phyloP scores from a whole-genome alignment of 2,797 vertebrate genomes.

The Lophius americanus region DNA sequence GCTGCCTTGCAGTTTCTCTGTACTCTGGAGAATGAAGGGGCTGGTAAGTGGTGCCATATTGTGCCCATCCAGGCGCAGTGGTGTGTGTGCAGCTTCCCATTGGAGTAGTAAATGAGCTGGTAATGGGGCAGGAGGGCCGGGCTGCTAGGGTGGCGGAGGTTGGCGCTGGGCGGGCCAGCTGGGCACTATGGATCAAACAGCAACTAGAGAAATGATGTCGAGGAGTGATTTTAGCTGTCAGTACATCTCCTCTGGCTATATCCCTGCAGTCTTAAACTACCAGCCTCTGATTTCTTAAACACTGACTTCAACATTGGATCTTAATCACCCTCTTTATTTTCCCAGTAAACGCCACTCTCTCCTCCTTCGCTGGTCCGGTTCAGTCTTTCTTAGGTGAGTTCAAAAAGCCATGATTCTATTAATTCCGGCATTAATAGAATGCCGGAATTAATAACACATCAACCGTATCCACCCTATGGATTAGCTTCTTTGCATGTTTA shows the following conservation, averaged over 20 bases:
- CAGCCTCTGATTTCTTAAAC: slow-evolving; percentile 22
- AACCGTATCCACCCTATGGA: no score
- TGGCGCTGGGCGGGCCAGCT: slow-evolving; percentile 69
- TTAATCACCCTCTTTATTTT: slow-evolving; percentile 19
- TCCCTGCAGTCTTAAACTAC: slow-evolving; percentile 39
- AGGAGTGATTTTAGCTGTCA: slow-evolving; percentile 34
- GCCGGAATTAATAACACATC: no score
- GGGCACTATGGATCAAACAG: slow-evolving; percentile 69
- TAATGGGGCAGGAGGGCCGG: slow-evolving; percentile 76
- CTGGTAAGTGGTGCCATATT: slow-evolving; percentile 83
- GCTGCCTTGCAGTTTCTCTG: slow-evolving; percentile 46
- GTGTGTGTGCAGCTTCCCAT: slow-evolving; percentile 69
- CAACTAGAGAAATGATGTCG: slow-evolving; percentile 56
- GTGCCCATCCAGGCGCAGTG: slow-evolving; percentile 78
- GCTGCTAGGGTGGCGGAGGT: slow-evolving; percentile 56
- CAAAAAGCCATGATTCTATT: slow-evolving; percentile 72
- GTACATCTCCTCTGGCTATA: slow-evolving; percentile 24
- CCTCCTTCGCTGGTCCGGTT: slow-evolving; percentile 49
- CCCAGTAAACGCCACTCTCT: slow-evolving; percentile 21
- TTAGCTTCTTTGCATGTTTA: no score
- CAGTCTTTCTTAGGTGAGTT: slow-evolving; percentile 52
- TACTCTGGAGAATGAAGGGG: slow-evolving; percentile 65
- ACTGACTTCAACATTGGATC: slow-evolving; percentile 37
- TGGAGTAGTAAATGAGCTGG: slow-evolving; percentile 78
- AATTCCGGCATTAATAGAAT: slow-evolving; percentile 28